Evolutionary conservation across 2,888 invertebrate species (phyloP).

Genomic region (Tinea semifulvella): DNA sequence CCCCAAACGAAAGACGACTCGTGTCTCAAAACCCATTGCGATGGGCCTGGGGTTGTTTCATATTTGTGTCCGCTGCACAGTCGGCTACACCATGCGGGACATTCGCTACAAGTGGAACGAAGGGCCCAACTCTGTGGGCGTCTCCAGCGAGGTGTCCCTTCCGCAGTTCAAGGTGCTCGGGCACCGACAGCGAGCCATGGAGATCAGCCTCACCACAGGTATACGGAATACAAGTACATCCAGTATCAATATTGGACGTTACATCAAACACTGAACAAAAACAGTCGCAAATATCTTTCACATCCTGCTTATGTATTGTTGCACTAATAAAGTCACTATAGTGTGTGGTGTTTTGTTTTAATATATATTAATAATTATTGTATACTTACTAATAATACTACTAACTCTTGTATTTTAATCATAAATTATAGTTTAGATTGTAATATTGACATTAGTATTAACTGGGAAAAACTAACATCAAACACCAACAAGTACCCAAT

Average conservation of each 20-base stretch:
- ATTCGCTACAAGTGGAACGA: conserved; percentile 98
- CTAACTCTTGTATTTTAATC: too few relatives aligned
- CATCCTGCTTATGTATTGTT: conserved; percentile 63
- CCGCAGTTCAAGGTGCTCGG: conserved; percentile 98
- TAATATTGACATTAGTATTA: too few relatives aligned
- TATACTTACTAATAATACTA: neutral
- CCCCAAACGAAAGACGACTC: conserved; percentile 57
- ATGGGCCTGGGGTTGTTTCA: conserved; percentile 65
- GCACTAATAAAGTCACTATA: conserved; percentile 30
- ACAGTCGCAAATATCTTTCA: conserved; percentile 54
- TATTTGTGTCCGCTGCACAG: conserved; percentile 72
- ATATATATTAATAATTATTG: neutral
- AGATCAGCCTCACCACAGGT: conserved; percentile 97
- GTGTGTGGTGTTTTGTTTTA: conserved; percentile 8
- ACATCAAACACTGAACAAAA: conserved; percentile 59
- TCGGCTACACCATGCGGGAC: conserved; percentile 98
- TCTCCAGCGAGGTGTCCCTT: conserved; percentile 94
- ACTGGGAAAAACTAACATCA: too few relatives aligned
- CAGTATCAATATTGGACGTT: conserved; percentile 13
- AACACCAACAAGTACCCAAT: too few relatives aligned
- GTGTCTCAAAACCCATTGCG: conserved; percentile 62
- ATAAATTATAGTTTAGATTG: too few relatives aligned
- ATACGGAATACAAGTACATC: conserved; percentile 42
- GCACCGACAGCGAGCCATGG: conserved; percentile 94
- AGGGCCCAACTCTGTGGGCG: conserved; percentile 93